Evolutionary conservation across 1,140 invertebrate species (phyloP).

Genomic region (Aphelenchoides besseyi): DNA sequence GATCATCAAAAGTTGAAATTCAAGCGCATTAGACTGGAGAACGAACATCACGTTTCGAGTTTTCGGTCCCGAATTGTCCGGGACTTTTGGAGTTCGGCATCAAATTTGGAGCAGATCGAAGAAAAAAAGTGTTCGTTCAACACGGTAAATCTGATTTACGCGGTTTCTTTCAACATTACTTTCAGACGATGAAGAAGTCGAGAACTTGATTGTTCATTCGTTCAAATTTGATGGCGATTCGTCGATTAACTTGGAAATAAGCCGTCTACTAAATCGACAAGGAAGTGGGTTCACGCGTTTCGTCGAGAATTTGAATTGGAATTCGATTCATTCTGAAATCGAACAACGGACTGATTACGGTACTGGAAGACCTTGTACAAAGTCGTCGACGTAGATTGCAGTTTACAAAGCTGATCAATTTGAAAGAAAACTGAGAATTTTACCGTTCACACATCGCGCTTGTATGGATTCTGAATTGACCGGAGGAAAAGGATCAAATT

Average conservation of each 20-base stretch:
- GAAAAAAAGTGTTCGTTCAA: neutral
- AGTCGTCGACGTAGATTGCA: neutral
- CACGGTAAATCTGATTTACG: neutral
- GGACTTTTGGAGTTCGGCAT: neutral
- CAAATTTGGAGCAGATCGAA: neutral
- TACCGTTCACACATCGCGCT: slow-evolving; percentile 18
- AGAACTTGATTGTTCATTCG: neutral
- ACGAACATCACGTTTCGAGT: slow-evolving; percentile 1
- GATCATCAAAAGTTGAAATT: neutral
- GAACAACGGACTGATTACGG: too few relatives aligned
- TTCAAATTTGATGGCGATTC: neutral
- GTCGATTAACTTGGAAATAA: neutral
- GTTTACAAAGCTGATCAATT: slow-evolving; percentile 3
- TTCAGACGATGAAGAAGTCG: neutral
- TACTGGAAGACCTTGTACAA: neutral
- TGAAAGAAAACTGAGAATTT: neutral
- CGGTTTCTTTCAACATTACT: neutral
- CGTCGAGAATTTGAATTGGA: neutral
- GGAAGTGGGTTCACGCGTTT: neutral
- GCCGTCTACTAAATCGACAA: neutral
- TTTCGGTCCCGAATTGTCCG: neutral
- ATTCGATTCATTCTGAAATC: too few relatives aligned
- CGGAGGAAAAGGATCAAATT: slow-evolving; percentile 38
- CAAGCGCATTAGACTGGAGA: neutral
- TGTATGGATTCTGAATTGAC: slow-evolving; percentile 27